Conservation (phyloP, 1,140 invertebrate genomes). For the Belonocnema kinseyi region DNA sequence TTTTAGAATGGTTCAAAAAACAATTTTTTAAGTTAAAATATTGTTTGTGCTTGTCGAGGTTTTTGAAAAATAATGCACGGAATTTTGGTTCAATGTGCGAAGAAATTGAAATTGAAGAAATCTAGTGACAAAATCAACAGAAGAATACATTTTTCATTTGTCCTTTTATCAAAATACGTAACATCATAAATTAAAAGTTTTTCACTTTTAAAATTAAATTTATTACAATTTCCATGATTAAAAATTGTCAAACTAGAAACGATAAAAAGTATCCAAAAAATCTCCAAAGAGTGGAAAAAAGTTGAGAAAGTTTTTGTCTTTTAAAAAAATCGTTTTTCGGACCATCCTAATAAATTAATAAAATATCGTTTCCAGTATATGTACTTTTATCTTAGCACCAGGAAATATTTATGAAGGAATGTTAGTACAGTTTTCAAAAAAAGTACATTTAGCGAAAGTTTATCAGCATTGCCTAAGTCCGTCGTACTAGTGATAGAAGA, state of each 20-base stretch:
- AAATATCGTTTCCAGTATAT: conserved; percentile 4
- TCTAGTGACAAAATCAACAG: too few relatives aligned
- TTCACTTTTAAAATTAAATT: too few relatives aligned
- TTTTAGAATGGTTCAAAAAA: conserved; percentile 6
- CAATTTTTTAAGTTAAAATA: not conserved
- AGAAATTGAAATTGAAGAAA: too few relatives aligned
- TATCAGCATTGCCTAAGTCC: conserved; percentile 28
- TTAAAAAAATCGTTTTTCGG: conserved; percentile 2
- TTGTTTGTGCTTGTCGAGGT: too few relatives aligned
- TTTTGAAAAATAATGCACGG: too few relatives aligned
- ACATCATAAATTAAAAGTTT: too few relatives aligned
- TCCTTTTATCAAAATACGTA: too few relatives aligned
- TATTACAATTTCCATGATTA: too few relatives aligned
- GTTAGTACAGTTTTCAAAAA: conserved; percentile 18
- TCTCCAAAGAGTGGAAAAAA: not conserved
- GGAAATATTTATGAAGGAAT: conserved; percentile 4
- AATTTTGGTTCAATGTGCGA: too few relatives aligned
- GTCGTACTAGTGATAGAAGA: conserved; percentile 25
- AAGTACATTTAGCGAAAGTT: conserved; percentile 25
- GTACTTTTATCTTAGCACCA: conserved; percentile 6
- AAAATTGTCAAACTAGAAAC: too few relatives aligned
- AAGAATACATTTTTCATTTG: too few relatives aligned
- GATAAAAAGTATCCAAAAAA: too few relatives aligned
- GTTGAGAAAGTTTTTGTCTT: not conserved
- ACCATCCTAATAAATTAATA: not conserved